Evolutionary conservation across 2,888 invertebrate species (phyloP).

Genomic region (Hirtodrosophila alboralis): DNA sequence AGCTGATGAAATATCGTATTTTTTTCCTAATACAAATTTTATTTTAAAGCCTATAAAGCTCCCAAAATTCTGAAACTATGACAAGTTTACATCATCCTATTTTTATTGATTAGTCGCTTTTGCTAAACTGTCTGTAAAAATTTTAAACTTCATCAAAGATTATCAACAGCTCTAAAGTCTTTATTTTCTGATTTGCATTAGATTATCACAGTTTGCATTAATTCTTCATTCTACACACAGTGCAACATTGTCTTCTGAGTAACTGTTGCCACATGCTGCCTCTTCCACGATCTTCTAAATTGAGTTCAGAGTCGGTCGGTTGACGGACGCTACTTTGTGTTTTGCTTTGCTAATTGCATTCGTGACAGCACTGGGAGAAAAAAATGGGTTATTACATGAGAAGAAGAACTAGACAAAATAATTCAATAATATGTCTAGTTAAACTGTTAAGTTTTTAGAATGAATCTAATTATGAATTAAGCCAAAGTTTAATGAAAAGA

Average conservation of each 20-base stretch:
- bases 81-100: too few species aligned
- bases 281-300: conserved; percentile 16
- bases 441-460: too few species aligned
- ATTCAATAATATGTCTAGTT: neutral
- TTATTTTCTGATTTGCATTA: neutral
- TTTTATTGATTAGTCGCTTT: too few species aligned
- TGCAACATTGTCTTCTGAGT: conserved; percentile 4
- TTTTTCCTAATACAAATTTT: too few species aligned
- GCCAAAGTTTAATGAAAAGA: too few species aligned
- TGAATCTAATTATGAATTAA: too few species aligned
- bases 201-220: conserved; percentile 3
- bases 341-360: conserved; percentile 25
- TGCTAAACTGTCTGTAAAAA: too few species aligned
- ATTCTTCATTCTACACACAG: conserved; percentile 1
- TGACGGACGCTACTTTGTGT: conserved; percentile 6
- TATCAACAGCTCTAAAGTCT: too few species aligned
- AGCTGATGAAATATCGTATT: too few species aligned
- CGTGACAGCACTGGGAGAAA: conserved; percentile 21
- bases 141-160: too few species aligned
- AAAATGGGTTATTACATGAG: neutral
- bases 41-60: too few species aligned
- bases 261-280: conserved; percentile 15
- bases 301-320: conserved; percentile 18
- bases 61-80: too few species aligned
- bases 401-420: neutral